These are phyloP conservation scores for Oncorhynchus mykiss DNA, from an alignment of 2,113 vertebrate genomes.

Conservation along the genomic window DNA sequence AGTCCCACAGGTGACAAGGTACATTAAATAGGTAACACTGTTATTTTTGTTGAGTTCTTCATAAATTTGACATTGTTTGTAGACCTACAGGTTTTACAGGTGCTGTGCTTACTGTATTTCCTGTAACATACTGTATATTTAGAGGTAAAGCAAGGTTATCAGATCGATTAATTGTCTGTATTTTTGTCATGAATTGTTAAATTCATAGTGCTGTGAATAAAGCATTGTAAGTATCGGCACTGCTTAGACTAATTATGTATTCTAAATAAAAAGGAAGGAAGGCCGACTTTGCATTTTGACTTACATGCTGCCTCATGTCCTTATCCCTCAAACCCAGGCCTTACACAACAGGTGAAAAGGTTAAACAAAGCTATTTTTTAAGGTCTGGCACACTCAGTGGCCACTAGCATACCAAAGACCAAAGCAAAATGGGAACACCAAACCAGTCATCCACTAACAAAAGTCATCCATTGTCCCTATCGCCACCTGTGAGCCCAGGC, in stretches of 20 bases:
- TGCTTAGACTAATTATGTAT: too few relatives aligned
- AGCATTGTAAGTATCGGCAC: too few relatives aligned
- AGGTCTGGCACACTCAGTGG: conserved; percentile 10
- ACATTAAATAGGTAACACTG: conserved; percentile 61
- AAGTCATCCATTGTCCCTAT: conserved; percentile 33
- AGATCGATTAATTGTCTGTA: too few relatives aligned
- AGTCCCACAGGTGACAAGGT: conserved; percentile 53
- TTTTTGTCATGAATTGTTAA: too few relatives aligned
- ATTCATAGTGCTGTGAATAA: too few relatives aligned
- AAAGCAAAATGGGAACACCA: conserved; percentile 6
- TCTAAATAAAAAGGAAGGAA: too few relatives aligned
- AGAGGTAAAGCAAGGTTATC: too few relatives aligned
- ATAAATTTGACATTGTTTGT: conserved; percentile 60
- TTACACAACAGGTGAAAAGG: conserved; percentile 16
- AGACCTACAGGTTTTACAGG: conserved; percentile 23
- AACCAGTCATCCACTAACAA: conserved; percentile 21
- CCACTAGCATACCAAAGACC: conserved; percentile 17
- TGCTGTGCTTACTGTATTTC: conserved; percentile 2
- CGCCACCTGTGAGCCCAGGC: conserved; percentile 31
- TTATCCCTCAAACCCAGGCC: neutral
- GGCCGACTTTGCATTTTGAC: too few relatives aligned
- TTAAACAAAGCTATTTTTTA: conserved; percentile 19
- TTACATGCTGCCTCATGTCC: too few relatives aligned
- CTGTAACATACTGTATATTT: too few relatives aligned
- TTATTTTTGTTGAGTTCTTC: conserved; percentile 55